A percentile compares a stretch with the other conserved stretches of the same genome.
phyloP scores from a whole-genome alignment of 64 coral and sea anemone genomes.

The Pocillopora verrucosa region DNA sequence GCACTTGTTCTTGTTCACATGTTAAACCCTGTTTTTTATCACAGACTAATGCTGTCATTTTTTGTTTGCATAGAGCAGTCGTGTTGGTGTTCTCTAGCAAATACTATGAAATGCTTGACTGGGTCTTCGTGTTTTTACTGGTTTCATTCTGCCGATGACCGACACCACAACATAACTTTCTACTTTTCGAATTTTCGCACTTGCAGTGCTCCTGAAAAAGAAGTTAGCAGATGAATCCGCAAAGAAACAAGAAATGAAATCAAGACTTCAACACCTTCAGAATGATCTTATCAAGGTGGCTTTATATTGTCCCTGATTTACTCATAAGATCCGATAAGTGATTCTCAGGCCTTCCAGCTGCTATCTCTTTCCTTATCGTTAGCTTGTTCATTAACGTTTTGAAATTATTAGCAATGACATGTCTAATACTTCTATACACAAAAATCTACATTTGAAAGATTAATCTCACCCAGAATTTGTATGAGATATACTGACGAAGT shows the following conservation, averaged over 20 bases:
- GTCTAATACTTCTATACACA: too few relatives aligned
- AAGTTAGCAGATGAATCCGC: slow-evolving; percentile 83
- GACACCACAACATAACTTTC: too few relatives aligned
- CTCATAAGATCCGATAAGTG: not conserved
- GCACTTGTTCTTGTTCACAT: too few relatives aligned
- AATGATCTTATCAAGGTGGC: slow-evolving; percentile 86
- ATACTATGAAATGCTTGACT: too few relatives aligned
- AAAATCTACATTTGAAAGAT: not conserved
- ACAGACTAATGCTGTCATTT: too few relatives aligned
- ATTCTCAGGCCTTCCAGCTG: not conserved
- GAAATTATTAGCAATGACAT: too few relatives aligned
- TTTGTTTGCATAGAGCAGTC: too few relatives aligned
- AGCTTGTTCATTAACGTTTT: too few relatives aligned
- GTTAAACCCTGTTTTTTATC: too few relatives aligned
- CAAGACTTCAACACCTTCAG: slow-evolving; percentile 70
- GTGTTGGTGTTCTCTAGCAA: too few relatives aligned
- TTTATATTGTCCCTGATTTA: not conserved
- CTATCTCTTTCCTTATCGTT: not conserved
- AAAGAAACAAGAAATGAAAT: slow-evolving; percentile 75
- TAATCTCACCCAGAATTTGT: not conserved
- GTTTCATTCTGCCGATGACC: too few relatives aligned
- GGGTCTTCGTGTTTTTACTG: too few relatives aligned
- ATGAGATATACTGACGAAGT: not conserved
- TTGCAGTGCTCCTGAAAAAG: slow-evolving; percentile 67
- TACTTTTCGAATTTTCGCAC: not conserved